These are phyloP conservation scores for Takifugu flavidus DNA, from an alignment of 2,113 vertebrate species.

Conservation along the genomic window DNA sequence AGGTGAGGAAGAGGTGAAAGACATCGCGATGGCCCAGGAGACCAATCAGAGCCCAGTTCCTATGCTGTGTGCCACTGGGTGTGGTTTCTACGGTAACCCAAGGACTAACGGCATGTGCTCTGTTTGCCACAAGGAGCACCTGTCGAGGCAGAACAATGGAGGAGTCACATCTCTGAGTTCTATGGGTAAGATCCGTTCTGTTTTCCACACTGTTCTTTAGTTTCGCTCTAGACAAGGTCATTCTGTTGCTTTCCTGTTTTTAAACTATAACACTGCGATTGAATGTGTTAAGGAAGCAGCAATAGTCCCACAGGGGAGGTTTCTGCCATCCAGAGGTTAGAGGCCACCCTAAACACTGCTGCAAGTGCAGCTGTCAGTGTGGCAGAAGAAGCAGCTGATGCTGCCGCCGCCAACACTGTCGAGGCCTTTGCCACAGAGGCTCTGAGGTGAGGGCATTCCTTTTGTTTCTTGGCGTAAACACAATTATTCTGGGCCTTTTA, in stretches of 20 bases:
- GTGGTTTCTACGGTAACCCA: conserved; percentile 88
- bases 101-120: conserved; percentile 89
- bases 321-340: conserved; percentile 86
- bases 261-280: conserved; percentile 10
- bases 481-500: background rate
- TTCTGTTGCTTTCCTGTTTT: background rate
- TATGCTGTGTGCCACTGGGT: conserved; percentile 83
- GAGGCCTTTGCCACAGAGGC: conserved; percentile 66
- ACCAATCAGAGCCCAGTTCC: conserved; percentile 86
- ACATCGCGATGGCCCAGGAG: conserved; percentile 83
- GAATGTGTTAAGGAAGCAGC: conserved; percentile 73
- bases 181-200: conserved; percentile 58
- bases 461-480: background rate
- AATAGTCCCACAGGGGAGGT: conserved; percentile 80
- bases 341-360: conserved; percentile 79
- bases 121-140: conserved; percentile 86
- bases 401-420: conserved; percentile 68
- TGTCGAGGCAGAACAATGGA: conserved; percentile 84
- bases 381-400: conserved; percentile 75
- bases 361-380: conserved; percentile 73
- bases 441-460: conserved; percentile 46
- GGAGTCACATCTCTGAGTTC: conserved; percentile 77
- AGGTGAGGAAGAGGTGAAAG: conserved; percentile 42
- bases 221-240: background rate
- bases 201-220: background rate